Evolutionary conservation across 64 coral and sea anemone genomes (phyloP).

Genomic region (Dendronephthya gigantea): DNA sequence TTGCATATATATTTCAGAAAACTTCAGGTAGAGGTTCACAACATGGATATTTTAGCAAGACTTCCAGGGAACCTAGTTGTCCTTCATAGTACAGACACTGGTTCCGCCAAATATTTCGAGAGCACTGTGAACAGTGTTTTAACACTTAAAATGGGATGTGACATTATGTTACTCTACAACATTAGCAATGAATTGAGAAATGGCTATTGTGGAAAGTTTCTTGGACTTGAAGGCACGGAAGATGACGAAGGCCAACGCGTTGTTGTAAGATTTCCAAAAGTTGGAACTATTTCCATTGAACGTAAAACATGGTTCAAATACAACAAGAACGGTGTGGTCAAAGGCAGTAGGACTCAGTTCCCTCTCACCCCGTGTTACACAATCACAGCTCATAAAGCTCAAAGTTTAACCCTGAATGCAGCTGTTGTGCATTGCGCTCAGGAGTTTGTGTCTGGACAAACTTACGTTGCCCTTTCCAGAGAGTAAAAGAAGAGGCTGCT

Average conservation of each 20-base stretch:
- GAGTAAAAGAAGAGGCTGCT: background rate
- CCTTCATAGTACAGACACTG: background rate
- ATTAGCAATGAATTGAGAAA: background rate
- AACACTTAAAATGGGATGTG: background rate
- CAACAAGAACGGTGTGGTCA: background rate
- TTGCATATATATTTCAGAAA: background rate
- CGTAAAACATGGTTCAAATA: background rate
- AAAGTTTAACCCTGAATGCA: background rate
- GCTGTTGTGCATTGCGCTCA: background rate
- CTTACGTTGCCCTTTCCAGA: conserved; percentile 11
- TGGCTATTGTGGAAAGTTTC: background rate
- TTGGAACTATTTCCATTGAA: background rate
- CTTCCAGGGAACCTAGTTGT: background rate
- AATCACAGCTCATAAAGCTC: conserved; percentile 14
- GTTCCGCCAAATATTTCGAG: background rate
- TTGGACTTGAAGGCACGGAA: background rate
- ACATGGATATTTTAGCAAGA: background rate
- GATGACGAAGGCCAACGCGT: background rate
- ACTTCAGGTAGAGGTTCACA: background rate
- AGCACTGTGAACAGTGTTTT: background rate
- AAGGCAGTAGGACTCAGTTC: background rate
- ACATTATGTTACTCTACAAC: background rate
- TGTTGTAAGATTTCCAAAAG: background rate
- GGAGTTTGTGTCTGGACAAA: conserved; percentile 9
- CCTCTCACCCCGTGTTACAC: background rate